Evolutionary conservation across 1,140 invertebrate species (phyloP), one percentile per base, ranked within the genome.

Genomic region (Grapholita molesta): DNA sequence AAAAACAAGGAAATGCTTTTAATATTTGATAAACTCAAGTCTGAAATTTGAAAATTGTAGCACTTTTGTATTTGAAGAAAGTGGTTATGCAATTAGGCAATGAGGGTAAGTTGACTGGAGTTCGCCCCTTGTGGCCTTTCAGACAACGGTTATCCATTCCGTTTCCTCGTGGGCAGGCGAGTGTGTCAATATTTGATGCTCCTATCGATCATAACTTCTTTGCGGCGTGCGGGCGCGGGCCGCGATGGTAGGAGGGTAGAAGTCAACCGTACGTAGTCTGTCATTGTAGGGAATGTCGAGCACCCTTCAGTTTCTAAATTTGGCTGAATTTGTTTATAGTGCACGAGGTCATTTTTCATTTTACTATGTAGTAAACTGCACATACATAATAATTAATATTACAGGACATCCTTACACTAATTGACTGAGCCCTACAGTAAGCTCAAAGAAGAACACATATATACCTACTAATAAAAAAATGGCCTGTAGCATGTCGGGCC

Each of bases 201-300:
- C 70, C 79, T 89, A 91, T 91, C 86, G 89, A 91, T 91, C 82
- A 91, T 91, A 86, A 89, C 79, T 85, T 87, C 85, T 86, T 84
- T 83, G 80, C 73, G 78, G 74, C 73, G 77, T 73, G 70, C 73
- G 35, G 72, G 38, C 55, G 52, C 25, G 23, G 69, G n/a, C 42
- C 28, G 42, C 42, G 11, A 32, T 42, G 65, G 67, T 61, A 24
- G 66, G 30, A 35, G 64, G 64, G 64, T 42, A 15, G 28, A 30
- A 25, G 55, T 24, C 55, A 28, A 25, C 55, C 25, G 28, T 48
- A 52, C 66, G 11, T 15, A 38, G 12, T 23, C 23, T 53, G 35
- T 28, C 25, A 30, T 61, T 61, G 15, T 5, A 61, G 55, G 25
- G 25, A n/a, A n/a, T n/a, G n/a, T n/a, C n/a, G n/a, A n/a, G n/a